These are phyloP conservation scores for Oryzias melastigma DNA, from an alignment of 2,113 vertebrate genomes.

Conservation along the genomic window DNA sequence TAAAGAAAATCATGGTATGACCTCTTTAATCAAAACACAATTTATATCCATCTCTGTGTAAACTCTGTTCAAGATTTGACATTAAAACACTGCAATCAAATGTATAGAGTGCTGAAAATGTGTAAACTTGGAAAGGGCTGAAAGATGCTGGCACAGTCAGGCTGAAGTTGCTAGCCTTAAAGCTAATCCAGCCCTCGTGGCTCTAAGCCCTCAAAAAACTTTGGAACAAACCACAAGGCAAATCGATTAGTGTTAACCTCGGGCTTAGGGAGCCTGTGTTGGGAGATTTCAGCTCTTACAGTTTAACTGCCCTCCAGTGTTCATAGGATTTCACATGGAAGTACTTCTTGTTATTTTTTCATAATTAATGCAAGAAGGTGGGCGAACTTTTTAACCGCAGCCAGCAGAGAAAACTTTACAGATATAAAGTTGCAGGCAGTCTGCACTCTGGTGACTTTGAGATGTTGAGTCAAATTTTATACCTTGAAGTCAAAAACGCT, in stretches of 20 bases:
- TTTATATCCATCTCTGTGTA: too few species aligned
- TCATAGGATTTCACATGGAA: neutral
- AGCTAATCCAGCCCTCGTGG: neutral
- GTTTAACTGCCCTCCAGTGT: conserved; percentile 2
- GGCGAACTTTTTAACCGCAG: neutral
- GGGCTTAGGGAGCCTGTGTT: neutral
- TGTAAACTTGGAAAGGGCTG: neutral
- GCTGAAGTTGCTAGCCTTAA: neutral
- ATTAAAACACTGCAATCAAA: conserved; percentile 18
- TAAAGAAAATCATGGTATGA: too few species aligned
- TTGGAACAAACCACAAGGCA: neutral
- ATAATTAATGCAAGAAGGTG: conserved; percentile 2
- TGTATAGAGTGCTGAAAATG: neutral
- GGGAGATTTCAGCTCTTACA: conserved; percentile 2
- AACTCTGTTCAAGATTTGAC: too few species aligned
- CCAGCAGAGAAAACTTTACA: neutral
- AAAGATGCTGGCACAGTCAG: neutral
- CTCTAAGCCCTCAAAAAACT: neutral
- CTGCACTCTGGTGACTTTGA: neutral
- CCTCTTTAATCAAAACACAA: too few species aligned
- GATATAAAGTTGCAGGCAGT: neutral
- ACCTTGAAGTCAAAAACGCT: neutral
- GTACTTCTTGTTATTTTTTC: neutral
- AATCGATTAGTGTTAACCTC: conserved; percentile 3
- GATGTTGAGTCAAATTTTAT: neutral